Evolutionary conservation across 2,888 invertebrate genomes (phyloP).

Genomic region (Parnassius mnemosyne): DNA sequence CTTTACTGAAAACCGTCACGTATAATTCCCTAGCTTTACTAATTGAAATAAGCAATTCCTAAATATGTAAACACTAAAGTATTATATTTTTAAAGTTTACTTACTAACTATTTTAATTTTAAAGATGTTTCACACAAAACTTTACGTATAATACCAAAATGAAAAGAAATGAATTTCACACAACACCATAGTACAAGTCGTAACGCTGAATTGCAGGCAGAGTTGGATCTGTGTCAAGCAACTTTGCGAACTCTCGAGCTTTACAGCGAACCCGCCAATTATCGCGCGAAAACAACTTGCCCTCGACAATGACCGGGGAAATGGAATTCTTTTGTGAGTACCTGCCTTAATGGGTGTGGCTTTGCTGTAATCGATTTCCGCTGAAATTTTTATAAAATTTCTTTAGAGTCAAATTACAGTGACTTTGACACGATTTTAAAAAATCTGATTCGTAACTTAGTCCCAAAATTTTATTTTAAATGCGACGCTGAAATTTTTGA

Average conservation of each 20-base stretch:
- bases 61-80: too few relatives aligned
- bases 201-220: conserved; percentile 8
- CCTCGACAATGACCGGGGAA: conserved; percentile 17
- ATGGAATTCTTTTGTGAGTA: conserved; percentile 9
- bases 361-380: not conserved
- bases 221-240: conserved; percentile 23
- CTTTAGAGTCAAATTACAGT: too few relatives aligned
- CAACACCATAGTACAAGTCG: conserved; percentile 7
- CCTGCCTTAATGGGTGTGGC: not conserved
- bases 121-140: too few relatives aligned
- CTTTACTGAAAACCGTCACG: too few relatives aligned
- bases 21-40: too few relatives aligned
- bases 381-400: not conserved
- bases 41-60: too few relatives aligned
- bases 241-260: conserved; percentile 22
- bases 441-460: too few relatives aligned
- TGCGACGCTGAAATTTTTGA: too few relatives aligned
- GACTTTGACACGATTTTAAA: too few relatives aligned
- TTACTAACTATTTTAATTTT: too few relatives aligned
- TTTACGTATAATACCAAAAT: not conserved
- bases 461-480: too few relatives aligned
- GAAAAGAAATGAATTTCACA: conserved; percentile 5
- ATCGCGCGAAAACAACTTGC: conserved; percentile 27
- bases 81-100: too few relatives aligned
- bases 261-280: conserved; percentile 37